phyloP scores from a whole-genome alignment of 2,888 invertebrate species.

The Harmothoe impar region DNA sequence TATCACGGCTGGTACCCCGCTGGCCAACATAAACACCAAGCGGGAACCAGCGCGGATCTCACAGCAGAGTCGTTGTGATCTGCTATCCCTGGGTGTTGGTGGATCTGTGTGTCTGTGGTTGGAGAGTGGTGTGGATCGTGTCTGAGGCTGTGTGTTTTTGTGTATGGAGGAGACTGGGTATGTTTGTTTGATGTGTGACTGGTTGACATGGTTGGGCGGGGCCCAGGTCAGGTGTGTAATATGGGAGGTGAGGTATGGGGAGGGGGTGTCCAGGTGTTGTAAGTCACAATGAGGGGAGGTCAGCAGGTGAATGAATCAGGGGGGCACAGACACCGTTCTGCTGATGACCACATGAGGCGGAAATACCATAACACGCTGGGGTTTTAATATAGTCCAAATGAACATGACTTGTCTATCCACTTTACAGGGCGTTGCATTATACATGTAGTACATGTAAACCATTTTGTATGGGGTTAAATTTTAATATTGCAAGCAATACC shows the following conservation, averaged over 20 bases:
- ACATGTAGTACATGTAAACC: no score
- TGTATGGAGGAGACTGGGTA: neutral
- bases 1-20: neutral
- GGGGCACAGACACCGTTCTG: no score
- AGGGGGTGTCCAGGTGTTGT: no score
- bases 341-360: no score
- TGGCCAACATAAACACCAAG: neutral
- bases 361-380: no score
- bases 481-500: no score
- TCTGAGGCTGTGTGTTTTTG: neutral
- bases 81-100: neutral
- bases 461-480: no score
- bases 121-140: neutral
- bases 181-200: constrained; percentile 22
- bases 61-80: neutral
- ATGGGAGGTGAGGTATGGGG: no score
- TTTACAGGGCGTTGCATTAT: no score
- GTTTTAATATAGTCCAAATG: no score
- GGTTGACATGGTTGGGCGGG: constrained; percentile 18
- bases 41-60: neutral
- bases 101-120: neutral
- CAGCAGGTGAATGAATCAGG: neutral
- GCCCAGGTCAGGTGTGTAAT: neutral
- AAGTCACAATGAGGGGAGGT: neutral
- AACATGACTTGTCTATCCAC: no score